These are phyloP conservation scores for Zootermopsis nevadensis DNA, from an alignment of 2,888 invertebrate genomes.

Conservation along the genomic window DNA sequence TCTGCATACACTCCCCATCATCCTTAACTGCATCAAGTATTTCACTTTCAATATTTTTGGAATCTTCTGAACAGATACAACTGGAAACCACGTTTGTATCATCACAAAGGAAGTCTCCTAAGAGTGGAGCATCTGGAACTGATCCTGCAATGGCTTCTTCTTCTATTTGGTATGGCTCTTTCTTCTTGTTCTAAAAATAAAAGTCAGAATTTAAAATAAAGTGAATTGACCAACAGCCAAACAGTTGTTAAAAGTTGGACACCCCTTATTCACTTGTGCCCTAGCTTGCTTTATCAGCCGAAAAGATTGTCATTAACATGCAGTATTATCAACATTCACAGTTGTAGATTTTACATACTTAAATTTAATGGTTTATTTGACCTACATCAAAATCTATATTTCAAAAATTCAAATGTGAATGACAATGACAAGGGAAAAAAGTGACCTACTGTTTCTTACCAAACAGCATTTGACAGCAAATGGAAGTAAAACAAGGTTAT, in stretches of 20 bases:
- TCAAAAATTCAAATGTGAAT: no score
- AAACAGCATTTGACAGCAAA: neutral
- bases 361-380: no score
- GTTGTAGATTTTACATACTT: no score
- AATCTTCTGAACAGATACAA: slow-evolving; percentile 28
- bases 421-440: no score
- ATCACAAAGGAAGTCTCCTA: slow-evolving; percentile 41
- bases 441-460: neutral
- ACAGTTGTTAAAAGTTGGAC: no score
- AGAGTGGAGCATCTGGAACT: slow-evolving; percentile 41
- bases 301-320: no score
- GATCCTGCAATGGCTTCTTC: slow-evolving; percentile 30
- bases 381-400: no score
- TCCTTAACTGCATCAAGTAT: slow-evolving; percentile 51
- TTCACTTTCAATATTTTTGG: slow-evolving; percentile 48
- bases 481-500: neutral
- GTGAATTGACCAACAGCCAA: no score
- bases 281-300: no score
- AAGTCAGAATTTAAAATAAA: neutral
- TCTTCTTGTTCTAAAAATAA: slow-evolving; percentile 37
- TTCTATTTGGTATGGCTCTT: slow-evolving; percentile 3
- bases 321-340: no score
- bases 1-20: slow-evolving; percentile 39
- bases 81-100: slow-evolving; percentile 13
- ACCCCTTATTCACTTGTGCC: no score